Conservation (phyloP, 2,797 vertebrate genomes). For the Allobates femoralis region DNA sequence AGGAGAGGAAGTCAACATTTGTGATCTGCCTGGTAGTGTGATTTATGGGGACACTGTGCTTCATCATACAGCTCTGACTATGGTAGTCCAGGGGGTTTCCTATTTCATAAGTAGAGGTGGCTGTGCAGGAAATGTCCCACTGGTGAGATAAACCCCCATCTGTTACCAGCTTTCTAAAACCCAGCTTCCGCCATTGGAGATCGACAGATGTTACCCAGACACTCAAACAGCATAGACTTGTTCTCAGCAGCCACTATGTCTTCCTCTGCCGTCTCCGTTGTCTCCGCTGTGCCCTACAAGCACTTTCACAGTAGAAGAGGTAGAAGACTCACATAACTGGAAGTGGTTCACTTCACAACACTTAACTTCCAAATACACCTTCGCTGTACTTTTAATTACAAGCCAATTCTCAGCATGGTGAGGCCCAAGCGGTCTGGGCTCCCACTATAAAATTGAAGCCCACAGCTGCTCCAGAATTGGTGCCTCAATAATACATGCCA, state of each 20-base stretch:
- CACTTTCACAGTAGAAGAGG: not conserved
- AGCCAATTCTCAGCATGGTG: too few relatives aligned
- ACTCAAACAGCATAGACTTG: slow-evolving; percentile 91
- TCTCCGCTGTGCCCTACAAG: not conserved
- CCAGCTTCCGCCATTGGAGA: slow-evolving; percentile 98
- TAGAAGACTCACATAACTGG: slow-evolving; percentile 1
- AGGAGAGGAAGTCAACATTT: slow-evolving; percentile 89
- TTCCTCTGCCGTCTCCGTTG: not conserved
- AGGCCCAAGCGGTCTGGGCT: too few relatives aligned
- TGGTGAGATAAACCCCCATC: slow-evolving; percentile 83
- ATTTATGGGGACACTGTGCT: slow-evolving; percentile 85
- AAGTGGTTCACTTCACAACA: slow-evolving; percentile 20
- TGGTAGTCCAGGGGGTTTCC: slow-evolving; percentile 93
- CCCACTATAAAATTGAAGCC: too few relatives aligned
- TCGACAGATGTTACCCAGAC: slow-evolving; percentile 95
- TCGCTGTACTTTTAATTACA: too few relatives aligned
- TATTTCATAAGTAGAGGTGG: slow-evolving; percentile 95
- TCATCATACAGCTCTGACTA: slow-evolving; percentile 94
- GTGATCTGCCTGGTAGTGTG: slow-evolving; percentile 96
- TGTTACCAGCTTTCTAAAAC: slow-evolving; percentile 90
- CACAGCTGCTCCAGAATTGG: too few relatives aligned
- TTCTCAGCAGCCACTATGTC: slow-evolving; percentile 79
- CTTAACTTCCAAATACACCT: not conserved
- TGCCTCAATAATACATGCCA: too few relatives aligned
- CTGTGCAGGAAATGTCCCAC: slow-evolving; percentile 99